Evolutionary conservation across 92 coral and sea anemone species (phyloP).

Genomic region (Nematostella vectensis): DNA sequence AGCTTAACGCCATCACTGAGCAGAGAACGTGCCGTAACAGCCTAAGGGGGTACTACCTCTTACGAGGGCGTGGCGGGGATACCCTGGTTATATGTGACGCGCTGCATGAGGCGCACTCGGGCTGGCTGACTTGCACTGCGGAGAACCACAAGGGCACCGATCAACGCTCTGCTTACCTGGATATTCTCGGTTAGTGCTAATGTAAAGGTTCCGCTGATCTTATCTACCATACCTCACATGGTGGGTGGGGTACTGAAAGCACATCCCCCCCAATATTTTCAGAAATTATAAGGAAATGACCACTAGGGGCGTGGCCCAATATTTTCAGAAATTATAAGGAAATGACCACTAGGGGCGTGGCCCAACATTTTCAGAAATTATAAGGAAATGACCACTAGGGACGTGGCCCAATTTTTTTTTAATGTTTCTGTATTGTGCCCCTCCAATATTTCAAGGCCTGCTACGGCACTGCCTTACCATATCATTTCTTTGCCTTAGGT

Average conservation of each 20-base stretch:
- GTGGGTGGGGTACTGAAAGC: not conserved
- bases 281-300: too few species aligned
- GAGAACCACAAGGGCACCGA: conserved; percentile 16
- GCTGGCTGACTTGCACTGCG: conserved; percentile 12
- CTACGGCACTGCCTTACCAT: too few species aligned
- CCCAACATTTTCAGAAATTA: too few species aligned
- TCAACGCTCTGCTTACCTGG: conserved; percentile 7
- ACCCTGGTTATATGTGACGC: conserved; percentile 20
- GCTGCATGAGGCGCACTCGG: conserved; percentile 4
- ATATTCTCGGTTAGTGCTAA: conserved; percentile 15
- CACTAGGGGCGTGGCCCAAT: too few species aligned
- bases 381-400: too few species aligned
- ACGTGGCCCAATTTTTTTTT: too few species aligned
- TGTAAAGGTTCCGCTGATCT: not conserved
- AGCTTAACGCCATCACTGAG: not conserved
- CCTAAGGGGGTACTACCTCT: conserved; percentile 14
- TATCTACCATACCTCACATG: not conserved
- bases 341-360: too few species aligned
- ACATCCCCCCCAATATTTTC: too few species aligned
- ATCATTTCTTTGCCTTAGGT: too few species aligned
- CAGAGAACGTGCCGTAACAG: conserved; percentile 2
- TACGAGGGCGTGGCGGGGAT: conserved; percentile 1
- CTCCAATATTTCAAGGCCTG: too few species aligned
- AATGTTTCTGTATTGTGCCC: too few species aligned
- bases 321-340: too few species aligned